These are phyloP conservation scores for Hemicordylus capensis DNA, from an alignment of 2,113 vertebrate species.

Conservation along the genomic window DNA sequence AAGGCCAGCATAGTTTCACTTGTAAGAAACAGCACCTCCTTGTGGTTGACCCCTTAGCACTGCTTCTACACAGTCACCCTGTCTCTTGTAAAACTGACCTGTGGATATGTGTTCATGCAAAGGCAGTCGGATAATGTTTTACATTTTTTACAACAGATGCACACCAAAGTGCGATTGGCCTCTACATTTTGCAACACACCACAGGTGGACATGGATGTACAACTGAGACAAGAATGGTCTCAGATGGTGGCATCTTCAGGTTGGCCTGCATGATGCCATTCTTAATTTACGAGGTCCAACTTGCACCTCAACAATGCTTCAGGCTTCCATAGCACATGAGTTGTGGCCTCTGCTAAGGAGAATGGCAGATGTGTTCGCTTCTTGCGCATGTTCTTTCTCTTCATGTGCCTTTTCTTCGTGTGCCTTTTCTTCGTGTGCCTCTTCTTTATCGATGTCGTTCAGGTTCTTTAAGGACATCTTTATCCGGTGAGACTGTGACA, in stretches of 20 bases:
- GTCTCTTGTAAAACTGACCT: not conserved
- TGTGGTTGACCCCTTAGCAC: not conserved
- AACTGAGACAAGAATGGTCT: too few relatives aligned
- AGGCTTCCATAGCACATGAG: not conserved
- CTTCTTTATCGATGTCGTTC: constrained; percentile 61
- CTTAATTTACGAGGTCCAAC: not conserved
- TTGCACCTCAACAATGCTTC: not conserved
- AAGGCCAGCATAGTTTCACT: not conserved
- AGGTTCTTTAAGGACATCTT: constrained; percentile 71
- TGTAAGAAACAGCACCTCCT: not conserved
- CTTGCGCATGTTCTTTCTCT: too few relatives aligned
- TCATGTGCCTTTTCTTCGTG: too few relatives aligned
- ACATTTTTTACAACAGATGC: not conserved
- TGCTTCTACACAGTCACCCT: not conserved
- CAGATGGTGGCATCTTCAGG: fast-evolving
- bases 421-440: not conserved
- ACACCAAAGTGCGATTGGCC: not conserved
- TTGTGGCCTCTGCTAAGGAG: not conserved
- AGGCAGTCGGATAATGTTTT: not conserved
- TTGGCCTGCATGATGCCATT: not conserved
- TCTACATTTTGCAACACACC: not conserved
- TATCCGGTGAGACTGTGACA: constrained; percentile 60
- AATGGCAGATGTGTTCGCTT: too few relatives aligned
- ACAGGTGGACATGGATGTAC: not conserved
- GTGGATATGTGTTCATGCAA: not conserved